Evolutionary conservation across 1,140 invertebrate genomes (phyloP).

Genomic region (Helicoverpa armigera): DNA sequence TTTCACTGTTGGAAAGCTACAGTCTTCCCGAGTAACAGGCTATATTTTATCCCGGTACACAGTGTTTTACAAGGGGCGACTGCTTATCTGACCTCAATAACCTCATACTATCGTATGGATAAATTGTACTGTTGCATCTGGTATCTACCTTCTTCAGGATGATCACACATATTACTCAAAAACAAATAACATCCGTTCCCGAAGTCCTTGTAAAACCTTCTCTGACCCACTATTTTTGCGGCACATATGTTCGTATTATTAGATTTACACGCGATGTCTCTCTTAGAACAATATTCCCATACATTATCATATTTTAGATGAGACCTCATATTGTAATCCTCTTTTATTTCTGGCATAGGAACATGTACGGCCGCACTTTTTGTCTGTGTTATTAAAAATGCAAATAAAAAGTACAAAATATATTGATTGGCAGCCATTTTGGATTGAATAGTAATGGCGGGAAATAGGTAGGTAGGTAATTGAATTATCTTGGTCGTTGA

Average conservation of each 20-base stretch:
- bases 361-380: background rate
- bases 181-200: constrained; percentile 69
- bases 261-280: constrained; percentile 54
- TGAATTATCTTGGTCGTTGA: constrained; percentile 25
- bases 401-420: background rate
- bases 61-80: too few relatives aligned
- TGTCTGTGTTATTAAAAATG: background rate
- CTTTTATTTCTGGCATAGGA: background rate
- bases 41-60: too few relatives aligned
- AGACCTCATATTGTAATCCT: background rate
- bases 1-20: too few relatives aligned
- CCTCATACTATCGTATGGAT: too few relatives aligned
- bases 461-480: background rate
- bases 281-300: constrained; percentile 52
- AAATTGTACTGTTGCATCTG: background rate
- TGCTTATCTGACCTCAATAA: too few relatives aligned
- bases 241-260: constrained; percentile 59
- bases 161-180: constrained; percentile 69
- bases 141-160: constrained; percentile 61
- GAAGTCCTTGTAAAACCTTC: constrained; percentile 59
- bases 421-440: background rate
- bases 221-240: constrained; percentile 41
- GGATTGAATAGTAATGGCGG: constrained; percentile 2
- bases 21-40: too few relatives aligned
- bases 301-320: constrained; percentile 13